phyloP scores from a whole-genome alignment of 2,797 vertebrate genomes.

The Anguilla obscura region DNA sequence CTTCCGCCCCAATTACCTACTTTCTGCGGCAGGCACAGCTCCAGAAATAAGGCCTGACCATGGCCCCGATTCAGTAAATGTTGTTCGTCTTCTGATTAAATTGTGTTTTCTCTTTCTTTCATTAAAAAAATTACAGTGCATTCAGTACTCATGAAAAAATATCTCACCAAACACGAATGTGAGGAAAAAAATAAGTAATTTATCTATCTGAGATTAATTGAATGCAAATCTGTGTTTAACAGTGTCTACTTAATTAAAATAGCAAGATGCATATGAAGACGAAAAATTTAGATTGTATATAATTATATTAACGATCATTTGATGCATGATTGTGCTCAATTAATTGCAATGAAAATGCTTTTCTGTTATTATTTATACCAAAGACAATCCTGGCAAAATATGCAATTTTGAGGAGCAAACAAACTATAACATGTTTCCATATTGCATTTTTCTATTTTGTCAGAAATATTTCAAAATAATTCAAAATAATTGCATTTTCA shows the following conservation, averaged over 20 bases:
- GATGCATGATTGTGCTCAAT: background rate
- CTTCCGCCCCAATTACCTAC: slow-evolving; percentile 48
- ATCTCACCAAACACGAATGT: background rate
- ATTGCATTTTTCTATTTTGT: background rate
- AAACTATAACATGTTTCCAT: background rate
- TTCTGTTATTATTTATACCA: background rate
- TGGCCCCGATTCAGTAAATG: background rate
- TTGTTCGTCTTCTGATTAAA: background rate
- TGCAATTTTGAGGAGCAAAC: background rate
- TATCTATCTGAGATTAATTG: background rate
- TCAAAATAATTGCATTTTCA: background rate
- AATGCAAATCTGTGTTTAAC: background rate
- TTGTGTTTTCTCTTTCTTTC: background rate
- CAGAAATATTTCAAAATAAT: background rate
- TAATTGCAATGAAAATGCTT: background rate
- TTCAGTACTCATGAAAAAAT: background rate
- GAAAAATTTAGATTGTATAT: background rate
- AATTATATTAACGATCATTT: background rate
- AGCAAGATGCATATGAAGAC: background rate
- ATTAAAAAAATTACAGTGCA: background rate
- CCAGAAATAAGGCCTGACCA: background rate
- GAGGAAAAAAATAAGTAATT: background rate
- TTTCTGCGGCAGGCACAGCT: slow-evolving; percentile 34
- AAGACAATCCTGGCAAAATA: background rate
- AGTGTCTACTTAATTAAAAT: background rate